phyloP scores from a whole-genome alignment of 1,140 invertebrate genomes.

The Drosophila sp. region DNA sequence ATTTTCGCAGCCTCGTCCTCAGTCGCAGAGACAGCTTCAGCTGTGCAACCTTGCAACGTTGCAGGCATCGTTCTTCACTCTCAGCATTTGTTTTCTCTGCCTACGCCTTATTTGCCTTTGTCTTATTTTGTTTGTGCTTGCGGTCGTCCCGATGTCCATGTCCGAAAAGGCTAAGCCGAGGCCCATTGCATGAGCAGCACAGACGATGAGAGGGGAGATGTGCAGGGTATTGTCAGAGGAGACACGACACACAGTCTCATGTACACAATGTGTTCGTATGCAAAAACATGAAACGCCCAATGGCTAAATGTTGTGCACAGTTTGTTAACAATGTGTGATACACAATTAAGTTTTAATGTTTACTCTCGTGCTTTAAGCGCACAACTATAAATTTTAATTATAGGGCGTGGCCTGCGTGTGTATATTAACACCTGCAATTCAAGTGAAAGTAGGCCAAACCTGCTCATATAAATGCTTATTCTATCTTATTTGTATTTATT shows the following conservation, averaged over 20 bases:
- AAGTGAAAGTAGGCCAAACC: slow-evolving; percentile 2
- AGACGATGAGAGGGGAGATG: too few species aligned
- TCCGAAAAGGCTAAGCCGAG: too few species aligned
- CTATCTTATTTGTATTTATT: not conserved
- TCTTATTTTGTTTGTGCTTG: slow-evolving; percentile 62
- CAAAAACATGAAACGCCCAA: slow-evolving; percentile 69
- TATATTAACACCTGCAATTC: slow-evolving; percentile 19
- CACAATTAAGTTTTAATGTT: slow-evolving; percentile 81
- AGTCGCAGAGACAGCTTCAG: too few species aligned
- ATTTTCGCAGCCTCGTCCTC: slow-evolving; percentile 28
- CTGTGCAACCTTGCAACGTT: slow-evolving; percentile 15
- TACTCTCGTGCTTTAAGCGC: slow-evolving; percentile 52
- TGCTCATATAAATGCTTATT: not conserved
- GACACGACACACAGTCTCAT: slow-evolving; percentile 30
- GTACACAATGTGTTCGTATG: slow-evolving; percentile 48
- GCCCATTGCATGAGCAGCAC: not conserved
- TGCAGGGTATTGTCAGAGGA: not conserved
- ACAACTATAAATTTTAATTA: slow-evolving; percentile 15
- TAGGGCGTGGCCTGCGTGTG: slow-evolving; percentile 5
- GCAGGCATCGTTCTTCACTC: slow-evolving; percentile 11
- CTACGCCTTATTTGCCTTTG: slow-evolving; percentile 34
- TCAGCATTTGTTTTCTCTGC: slow-evolving; percentile 9
- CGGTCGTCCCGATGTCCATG: slow-evolving; percentile 55
- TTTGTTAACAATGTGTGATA: slow-evolving; percentile 72
- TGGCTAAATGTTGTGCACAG: slow-evolving; percentile 60